Evolutionary conservation across 2,113 vertebrate species (phyloP).

Genomic region (Carlito syrichta): DNA sequence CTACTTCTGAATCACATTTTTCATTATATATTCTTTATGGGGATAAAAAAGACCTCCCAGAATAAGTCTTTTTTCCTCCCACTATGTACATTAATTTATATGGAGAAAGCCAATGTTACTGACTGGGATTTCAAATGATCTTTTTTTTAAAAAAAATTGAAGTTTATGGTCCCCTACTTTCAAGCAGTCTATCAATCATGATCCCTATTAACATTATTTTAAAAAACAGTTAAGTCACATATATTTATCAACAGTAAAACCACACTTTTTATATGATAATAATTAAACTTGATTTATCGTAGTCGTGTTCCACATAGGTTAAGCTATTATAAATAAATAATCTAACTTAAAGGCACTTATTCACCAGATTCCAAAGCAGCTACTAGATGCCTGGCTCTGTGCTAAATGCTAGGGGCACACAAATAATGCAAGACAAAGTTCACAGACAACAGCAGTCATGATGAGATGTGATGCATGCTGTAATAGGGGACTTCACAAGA

Average conservation of each 20-base stretch:
- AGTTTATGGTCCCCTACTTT: neutral
- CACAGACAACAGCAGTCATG: neutral
- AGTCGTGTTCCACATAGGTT: neutral
- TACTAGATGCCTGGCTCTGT: neutral
- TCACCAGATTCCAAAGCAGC: neutral
- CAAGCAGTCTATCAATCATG: neutral
- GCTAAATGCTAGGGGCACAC: neutral
- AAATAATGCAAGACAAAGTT: neutral
- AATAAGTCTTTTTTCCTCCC: neutral
- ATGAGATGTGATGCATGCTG: neutral
- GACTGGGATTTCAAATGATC: slow-evolving; percentile 14
- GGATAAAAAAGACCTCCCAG: neutral
- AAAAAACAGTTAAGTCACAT: neutral
- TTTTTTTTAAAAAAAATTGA: neutral
- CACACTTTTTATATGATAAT: neutral
- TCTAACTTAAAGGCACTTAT: neutral
- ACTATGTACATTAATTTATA: neutral
- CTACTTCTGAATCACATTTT: neutral
- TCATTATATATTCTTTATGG: neutral
- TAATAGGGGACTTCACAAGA: neutral
- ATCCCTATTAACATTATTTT: neutral
- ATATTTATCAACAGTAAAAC: neutral
- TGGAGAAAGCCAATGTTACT: neutral
- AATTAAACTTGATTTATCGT: neutral
- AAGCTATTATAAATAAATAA: neutral